These are phyloP conservation scores for Hycleus phaleratus DNA, from an alignment of 1,140 invertebrate genomes.

Conservation along the genomic window DNA sequence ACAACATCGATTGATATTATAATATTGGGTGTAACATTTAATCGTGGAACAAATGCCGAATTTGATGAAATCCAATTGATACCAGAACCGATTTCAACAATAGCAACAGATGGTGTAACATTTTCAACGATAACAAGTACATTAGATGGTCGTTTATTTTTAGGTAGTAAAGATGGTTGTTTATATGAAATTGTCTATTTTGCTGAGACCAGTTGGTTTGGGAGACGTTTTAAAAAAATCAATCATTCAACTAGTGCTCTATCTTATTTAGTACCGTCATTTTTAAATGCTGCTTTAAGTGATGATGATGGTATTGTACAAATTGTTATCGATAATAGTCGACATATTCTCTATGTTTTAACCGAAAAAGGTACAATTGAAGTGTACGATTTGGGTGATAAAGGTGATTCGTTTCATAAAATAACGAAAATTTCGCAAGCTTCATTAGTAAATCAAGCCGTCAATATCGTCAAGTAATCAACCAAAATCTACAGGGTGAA, in stretches of 20 bases:
- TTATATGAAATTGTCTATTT: conserved; percentile 92
- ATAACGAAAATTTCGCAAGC: conserved; percentile 72
- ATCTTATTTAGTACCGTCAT: conserved; percentile 86
- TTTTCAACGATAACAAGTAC: conserved; percentile 79
- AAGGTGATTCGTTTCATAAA: conserved; percentile 63
- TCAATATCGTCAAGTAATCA: conserved; percentile 65
- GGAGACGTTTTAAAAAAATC: conserved; percentile 88
- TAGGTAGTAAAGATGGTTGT: conserved; percentile 90
- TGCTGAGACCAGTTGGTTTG: conserved; percentile 86
- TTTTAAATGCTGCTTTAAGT: conserved; percentile 72
- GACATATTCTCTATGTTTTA: conserved; percentile 85
- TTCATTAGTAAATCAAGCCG: conserved; percentile 67
- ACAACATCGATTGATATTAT: conserved; percentile 91
- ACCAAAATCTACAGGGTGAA: too few species aligned
- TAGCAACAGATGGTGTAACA: conserved; percentile 85
- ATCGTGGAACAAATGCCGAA: conserved; percentile 29
- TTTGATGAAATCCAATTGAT: conserved; percentile 83
- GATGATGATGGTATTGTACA: conserved; percentile 85
- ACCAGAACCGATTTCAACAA: conserved; percentile 85
- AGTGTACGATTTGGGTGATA: conserved; percentile 82
- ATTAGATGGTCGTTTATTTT: conserved; percentile 81
- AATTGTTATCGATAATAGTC: conserved; percentile 82
- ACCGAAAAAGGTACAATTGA: conserved; percentile 75
- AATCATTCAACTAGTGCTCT: conserved; percentile 86
- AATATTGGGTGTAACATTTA: conserved; percentile 65